These are phyloP conservation scores for Muscidifurax raptorellus DNA, from an alignment of 1,140 invertebrate species.

Conservation along the genomic window DNA sequence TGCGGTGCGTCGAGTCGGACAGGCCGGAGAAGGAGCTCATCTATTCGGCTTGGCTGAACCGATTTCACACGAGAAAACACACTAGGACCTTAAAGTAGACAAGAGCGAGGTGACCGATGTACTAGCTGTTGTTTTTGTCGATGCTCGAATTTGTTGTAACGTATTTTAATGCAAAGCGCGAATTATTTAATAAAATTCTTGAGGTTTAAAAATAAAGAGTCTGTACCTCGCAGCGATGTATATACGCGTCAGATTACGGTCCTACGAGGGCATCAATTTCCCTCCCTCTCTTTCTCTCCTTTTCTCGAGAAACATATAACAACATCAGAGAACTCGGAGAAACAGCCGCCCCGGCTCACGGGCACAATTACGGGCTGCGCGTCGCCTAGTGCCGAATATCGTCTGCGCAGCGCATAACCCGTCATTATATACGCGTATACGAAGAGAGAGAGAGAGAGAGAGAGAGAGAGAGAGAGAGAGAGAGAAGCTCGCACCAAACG, in stretches of 20 bases:
- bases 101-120: too few relatives aligned
- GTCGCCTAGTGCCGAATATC: slow-evolving; percentile 55
- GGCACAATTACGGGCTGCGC: slow-evolving; percentile 49
- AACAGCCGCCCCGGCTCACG: slow-evolving; percentile 52
- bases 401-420: slow-evolving; percentile 57
- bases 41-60: slow-evolving; percentile 16
- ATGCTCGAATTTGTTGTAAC: too few relatives aligned
- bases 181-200: not conserved
- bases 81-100: not conserved
- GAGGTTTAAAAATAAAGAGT: not conserved
- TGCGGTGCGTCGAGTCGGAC: not conserved
- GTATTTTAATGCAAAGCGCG: not conserved
- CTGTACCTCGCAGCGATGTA: too few relatives aligned
- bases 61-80: slow-evolving; percentile 21
- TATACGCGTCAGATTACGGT: not conserved
- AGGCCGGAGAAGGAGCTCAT: not conserved
- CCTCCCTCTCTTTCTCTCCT: not conserved
- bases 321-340: not conserved
- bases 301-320: slow-evolving; percentile 10
- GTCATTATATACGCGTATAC: slow-evolving; percentile 64
- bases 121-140: too few relatives aligned
- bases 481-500: slow-evolving; percentile 37
- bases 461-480: not conserved
- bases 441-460: not conserved
- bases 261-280: not conserved